These are phyloP conservation scores for Willowsia nigromaculata DNA, from an alignment of 2,888 invertebrate genomes.

Conservation along the genomic window DNA sequence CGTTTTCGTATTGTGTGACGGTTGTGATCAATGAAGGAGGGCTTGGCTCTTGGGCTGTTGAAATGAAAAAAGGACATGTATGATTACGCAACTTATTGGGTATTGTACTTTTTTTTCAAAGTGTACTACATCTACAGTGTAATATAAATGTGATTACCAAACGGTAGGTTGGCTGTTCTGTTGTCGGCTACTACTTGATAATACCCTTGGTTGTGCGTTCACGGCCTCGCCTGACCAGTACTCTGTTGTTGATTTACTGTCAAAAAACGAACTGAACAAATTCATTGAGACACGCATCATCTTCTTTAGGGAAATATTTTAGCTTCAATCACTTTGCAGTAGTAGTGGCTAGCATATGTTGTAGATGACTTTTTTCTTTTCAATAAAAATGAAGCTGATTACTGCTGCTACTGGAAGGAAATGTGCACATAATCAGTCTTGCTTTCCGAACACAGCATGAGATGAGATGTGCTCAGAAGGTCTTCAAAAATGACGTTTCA, in stretches of 20 bases:
- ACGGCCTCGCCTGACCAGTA: conserved; percentile 3
- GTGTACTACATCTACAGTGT: background rate
- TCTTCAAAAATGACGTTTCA: conserved; percentile 38
- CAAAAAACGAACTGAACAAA: conserved; percentile 59
- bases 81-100: conserved; percentile 56
- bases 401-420: background rate
- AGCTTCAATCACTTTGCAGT: background rate
- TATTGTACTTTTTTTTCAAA: conserved; percentile 44
- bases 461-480: background rate
- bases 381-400: background rate
- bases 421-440: background rate
- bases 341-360: conserved; percentile 28
- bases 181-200: conserved; percentile 52
- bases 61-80: conserved; percentile 61
- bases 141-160: conserved; percentile 18
- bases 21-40: conserved; percentile 57
- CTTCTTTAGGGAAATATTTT: no score
- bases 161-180: conserved; percentile 14
- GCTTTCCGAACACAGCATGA: background rate
- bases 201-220: conserved; percentile 26
- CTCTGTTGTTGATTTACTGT: conserved; percentile 37
- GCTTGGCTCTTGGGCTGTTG: conserved; percentile 55
- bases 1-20: conserved; percentile 57
- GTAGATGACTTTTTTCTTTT: conserved; percentile 1
- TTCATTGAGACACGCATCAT: conserved; percentile 65